phyloP scores from a whole-genome alignment of 2,113 vertebrate genomes.

The Trogon melanurus region DNA sequence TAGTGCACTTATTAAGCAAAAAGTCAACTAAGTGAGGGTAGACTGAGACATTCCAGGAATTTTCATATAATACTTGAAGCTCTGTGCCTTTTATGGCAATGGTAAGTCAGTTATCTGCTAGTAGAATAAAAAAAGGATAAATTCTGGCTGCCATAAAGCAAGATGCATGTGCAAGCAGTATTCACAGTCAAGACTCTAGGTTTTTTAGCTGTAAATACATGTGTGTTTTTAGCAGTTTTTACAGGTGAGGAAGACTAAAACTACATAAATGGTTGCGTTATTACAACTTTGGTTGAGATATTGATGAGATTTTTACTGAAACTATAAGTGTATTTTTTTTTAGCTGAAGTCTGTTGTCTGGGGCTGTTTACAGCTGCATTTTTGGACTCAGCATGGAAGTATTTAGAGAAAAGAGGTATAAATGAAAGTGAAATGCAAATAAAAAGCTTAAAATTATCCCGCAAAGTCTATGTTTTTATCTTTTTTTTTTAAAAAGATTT shows the following conservation, averaged over 20 bases:
- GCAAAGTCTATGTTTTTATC: not conserved
- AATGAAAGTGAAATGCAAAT: not conserved
- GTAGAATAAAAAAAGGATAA: slow-evolving; percentile 20
- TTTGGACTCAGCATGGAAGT: not conserved
- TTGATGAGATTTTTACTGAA: not conserved
- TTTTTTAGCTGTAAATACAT: not conserved
- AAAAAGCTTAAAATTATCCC: not conserved
- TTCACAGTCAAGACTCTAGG: not conserved
- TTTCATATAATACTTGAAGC: slow-evolving; percentile 41
- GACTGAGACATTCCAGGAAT: slow-evolving; percentile 59
- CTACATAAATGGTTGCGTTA: not conserved
- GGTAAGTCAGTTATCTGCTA: slow-evolving; percentile 48
- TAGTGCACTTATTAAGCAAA: slow-evolving; percentile 22
- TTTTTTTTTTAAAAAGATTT: not conserved
- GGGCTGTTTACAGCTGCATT: not conserved
- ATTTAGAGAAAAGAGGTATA: not conserved
- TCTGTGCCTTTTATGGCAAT: slow-evolving; percentile 69
- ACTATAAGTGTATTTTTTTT: not conserved
- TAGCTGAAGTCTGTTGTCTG: not conserved
- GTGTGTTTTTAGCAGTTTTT: not conserved
- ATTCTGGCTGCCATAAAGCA: slow-evolving; percentile 9
- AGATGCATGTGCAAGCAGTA: not conserved
- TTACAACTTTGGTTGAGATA: not conserved
- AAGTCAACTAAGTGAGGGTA: slow-evolving; percentile 29
- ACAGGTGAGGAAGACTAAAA: not conserved